Evolutionary conservation across 1,140 invertebrate genomes (phyloP).

Genomic region (Leptinotarsa texana): DNA sequence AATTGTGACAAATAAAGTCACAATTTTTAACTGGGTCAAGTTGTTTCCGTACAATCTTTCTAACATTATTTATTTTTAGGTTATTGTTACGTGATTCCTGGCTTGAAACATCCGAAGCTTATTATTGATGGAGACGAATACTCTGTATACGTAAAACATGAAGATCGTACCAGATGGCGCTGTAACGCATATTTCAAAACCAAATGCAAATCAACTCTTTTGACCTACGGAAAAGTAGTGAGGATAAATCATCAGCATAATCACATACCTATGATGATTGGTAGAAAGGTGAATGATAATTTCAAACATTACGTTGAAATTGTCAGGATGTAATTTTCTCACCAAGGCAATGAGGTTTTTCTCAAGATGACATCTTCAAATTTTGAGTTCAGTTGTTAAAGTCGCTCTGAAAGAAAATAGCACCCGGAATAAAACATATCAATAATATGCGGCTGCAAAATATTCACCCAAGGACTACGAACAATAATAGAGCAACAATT

Average conservation of each 20-base stretch:
- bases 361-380: too few species aligned
- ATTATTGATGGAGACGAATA: constrained; percentile 33
- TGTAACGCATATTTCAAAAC: constrained; percentile 41
- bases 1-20: too few species aligned
- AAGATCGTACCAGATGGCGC: constrained; percentile 34
- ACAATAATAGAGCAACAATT: too few species aligned
- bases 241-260: constrained; percentile 39
- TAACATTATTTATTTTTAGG: constrained; percentile 30
- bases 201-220: constrained; percentile 43
- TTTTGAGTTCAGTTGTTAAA: too few species aligned
- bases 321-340: constrained; percentile 18
- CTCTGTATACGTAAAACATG: constrained; percentile 13
- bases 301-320: constrained; percentile 35
- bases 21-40: too few species aligned
- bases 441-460: too few species aligned
- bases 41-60: not conserved
- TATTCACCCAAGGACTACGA: too few species aligned
- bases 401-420: too few species aligned
- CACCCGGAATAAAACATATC: too few species aligned
- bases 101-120: constrained; percentile 36
- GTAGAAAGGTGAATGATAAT: constrained; percentile 26
- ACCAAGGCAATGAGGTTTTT: too few species aligned
- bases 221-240: constrained; percentile 40
- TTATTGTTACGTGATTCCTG: constrained; percentile 34
- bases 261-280: constrained; percentile 28